Evolutionary conservation across 1,140 invertebrate species (phyloP).

Genomic region (Rhyacophila brunnea): DNA sequence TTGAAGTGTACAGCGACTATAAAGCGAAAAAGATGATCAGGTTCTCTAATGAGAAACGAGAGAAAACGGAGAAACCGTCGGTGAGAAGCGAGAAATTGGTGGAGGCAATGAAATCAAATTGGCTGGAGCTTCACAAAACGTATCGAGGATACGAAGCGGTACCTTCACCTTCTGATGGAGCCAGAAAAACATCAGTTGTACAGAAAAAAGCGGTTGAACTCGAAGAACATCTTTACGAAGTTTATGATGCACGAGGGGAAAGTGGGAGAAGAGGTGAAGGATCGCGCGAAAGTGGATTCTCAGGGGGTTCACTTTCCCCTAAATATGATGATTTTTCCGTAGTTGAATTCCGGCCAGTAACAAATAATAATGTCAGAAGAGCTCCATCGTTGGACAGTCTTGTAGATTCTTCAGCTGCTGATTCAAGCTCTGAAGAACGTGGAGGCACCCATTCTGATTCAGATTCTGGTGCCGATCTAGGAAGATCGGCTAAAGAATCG

Average conservation of each 20-base stretch:
- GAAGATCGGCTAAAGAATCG: slow-evolving; percentile 3
- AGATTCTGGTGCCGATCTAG: slow-evolving; percentile 50
- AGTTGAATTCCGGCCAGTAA: slow-evolving; percentile 12
- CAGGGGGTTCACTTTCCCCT: slow-evolving; percentile 21
- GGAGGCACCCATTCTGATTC: slow-evolving; percentile 53
- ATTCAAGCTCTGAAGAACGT: slow-evolving; percentile 53
- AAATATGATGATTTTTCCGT: slow-evolving; percentile 21
- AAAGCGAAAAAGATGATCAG: slow-evolving; percentile 35
- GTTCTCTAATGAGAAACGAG: slow-evolving; percentile 29
- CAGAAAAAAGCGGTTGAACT: slow-evolving; percentile 21
- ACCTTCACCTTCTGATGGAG: slow-evolving; percentile 6
- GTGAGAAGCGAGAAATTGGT: slow-evolving; percentile 31
- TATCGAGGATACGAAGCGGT: slow-evolving; percentile 30
- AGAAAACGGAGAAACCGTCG: slow-evolving; percentile 24
- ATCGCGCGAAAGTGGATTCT: slow-evolving; percentile 23
- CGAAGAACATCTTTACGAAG: slow-evolving; percentile 33
- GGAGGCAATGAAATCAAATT: slow-evolving; percentile 32
- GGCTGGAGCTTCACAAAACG: slow-evolving; percentile 33
- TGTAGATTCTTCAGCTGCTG: slow-evolving; percentile 62
- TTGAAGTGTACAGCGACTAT: slow-evolving; percentile 34
- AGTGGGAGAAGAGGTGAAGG: slow-evolving; percentile 16
- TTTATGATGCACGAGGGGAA: slow-evolving; percentile 24
- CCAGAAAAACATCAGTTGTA: slow-evolving; percentile 6
- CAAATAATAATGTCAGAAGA: slow-evolving; percentile 40
- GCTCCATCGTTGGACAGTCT: slow-evolving; percentile 63